These are phyloP conservation scores for Sphaerophoria rueppellii DNA, from an alignment of 2,888 invertebrate genomes.

Conservation along the genomic window DNA sequence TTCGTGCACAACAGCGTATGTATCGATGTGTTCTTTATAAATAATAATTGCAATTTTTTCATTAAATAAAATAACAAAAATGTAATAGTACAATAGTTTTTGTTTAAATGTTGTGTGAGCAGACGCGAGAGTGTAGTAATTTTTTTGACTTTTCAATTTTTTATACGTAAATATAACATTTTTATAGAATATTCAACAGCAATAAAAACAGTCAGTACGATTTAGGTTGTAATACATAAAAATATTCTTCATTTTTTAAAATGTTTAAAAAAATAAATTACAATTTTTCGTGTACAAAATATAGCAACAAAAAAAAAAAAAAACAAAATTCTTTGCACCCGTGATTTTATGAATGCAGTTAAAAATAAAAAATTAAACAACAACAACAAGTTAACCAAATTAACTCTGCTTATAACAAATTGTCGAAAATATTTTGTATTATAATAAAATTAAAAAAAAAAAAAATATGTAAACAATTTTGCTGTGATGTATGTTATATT, in stretches of 20 bases:
- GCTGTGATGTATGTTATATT: constrained; percentile 82
- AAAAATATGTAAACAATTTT: constrained; percentile 79
- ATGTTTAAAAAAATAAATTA: constrained; percentile 5
- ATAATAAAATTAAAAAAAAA: constrained; percentile 67
- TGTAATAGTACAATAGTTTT: neutral
- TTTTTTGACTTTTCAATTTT: constrained; percentile 33
- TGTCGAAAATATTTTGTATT: constrained; percentile 75
- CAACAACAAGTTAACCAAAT: constrained; percentile 31
- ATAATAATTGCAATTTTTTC: constrained; percentile 9
- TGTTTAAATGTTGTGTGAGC: constrained; percentile 50
- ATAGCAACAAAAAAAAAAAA: neutral
- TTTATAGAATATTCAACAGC: neutral
- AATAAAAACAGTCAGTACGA: neutral
- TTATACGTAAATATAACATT: neutral
- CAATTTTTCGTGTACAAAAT: constrained; percentile 12
- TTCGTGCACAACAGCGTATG: constrained; percentile 46
- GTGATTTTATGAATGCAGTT: constrained; percentile 44
- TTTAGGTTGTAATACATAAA: constrained; percentile 31
- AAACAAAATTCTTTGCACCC: constrained; percentile 44
- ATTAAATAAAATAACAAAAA: neutral
- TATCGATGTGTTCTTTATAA: constrained; percentile 23
- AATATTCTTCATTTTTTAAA: constrained; percentile 5
- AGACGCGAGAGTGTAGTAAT: constrained; percentile 25
- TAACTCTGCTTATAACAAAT: constrained; percentile 55
- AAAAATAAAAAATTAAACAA: constrained; percentile 43